Base-by-base conservation (phyloP, 2,113 vertebrate species). In the Apodemus sylvaticus region DNA sequence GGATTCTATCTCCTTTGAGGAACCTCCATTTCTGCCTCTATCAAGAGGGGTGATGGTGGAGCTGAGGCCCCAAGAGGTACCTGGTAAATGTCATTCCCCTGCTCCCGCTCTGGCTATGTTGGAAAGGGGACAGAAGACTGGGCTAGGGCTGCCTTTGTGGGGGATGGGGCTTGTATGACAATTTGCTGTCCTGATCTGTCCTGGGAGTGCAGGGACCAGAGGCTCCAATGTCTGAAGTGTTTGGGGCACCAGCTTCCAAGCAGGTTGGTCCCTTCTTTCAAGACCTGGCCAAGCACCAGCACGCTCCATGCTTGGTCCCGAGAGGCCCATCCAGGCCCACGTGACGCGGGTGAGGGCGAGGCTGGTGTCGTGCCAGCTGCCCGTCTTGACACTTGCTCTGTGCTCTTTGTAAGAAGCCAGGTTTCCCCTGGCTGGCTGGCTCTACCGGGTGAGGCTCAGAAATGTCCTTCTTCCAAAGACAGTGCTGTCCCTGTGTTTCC, bases 71-170 rank as follows among this genome's bases (percentile, higher is more conserved):
- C 53, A n/a, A 39, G 42, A 39, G 73, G 70, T 26, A 7, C 10
- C 45, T 68, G 13, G 42, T 79, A 45, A 45, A 78, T 11, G 12
- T 39, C 31, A 22, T 24, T 71, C 36, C 60, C 16, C 8, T 68
- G 39, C 20, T 48, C 16, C 8, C 60, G 39, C 20, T 48, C 2
- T 2, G 48, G 5, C 4, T 29, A 7, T 0, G 0, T 24, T 45
- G 22, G 42, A 48, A 14, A 29, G 34, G 34, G n/a, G 55, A 16
- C 34, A 58, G 34, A 64, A 22, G 24, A 19, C 24, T 74, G 12
- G 1, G n/a, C 45, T 6, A 19, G 87, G 24, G 34, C 19, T 55
- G 51, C 11, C 42, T 26, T 82, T 45, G 4, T 5, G n/a, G 7
- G 34, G 1, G 48, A 0, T 10, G 19, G 39, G 3, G 31, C 26